These are phyloP conservation scores for Lytechinus variegatus DNA, from an alignment of 35 echinoderm and acorn worm species.

Conservation along the genomic window DNA sequence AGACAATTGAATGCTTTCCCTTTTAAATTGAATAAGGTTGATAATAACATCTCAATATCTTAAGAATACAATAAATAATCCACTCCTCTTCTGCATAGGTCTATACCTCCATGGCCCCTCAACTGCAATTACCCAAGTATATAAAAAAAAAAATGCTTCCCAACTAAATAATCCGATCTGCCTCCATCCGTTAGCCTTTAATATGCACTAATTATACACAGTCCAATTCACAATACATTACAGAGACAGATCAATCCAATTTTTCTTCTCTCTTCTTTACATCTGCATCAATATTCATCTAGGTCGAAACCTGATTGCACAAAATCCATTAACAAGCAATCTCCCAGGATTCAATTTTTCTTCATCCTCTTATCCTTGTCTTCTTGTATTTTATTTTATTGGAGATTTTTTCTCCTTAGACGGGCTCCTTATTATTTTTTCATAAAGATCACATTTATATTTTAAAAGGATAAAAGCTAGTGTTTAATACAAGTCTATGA, in stretches of 20 bases:
- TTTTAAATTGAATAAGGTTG: not conserved
- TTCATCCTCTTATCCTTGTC: not conserved
- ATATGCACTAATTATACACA: constrained; percentile 5
- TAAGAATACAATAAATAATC: not conserved
- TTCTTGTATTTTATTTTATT: not conserved
- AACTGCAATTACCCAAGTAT: not conserved
- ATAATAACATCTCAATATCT: not conserved
- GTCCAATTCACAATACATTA: constrained; percentile 6
- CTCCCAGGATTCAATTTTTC: not conserved
- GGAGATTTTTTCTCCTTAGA: not conserved
- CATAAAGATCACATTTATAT: not conserved
- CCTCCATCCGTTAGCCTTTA: not conserved
- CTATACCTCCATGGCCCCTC: not conserved
- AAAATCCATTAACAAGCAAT: constrained; percentile 46
- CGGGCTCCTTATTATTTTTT: not conserved
- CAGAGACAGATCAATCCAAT: not conserved
- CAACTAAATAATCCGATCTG: not conserved
- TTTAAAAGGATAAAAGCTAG: too few relatives aligned
- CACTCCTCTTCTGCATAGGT: not conserved
- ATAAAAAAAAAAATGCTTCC: not conserved
- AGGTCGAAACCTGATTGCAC: constrained; percentile 44
- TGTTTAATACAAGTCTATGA: too few relatives aligned
- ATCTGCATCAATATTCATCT: constrained; percentile 24
- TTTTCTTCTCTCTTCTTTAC: not conserved
- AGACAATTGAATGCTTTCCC: not conserved